Conservation (phyloP, 2,113 vertebrate genomes). For the Pyxicephalus adspersus region DNA sequence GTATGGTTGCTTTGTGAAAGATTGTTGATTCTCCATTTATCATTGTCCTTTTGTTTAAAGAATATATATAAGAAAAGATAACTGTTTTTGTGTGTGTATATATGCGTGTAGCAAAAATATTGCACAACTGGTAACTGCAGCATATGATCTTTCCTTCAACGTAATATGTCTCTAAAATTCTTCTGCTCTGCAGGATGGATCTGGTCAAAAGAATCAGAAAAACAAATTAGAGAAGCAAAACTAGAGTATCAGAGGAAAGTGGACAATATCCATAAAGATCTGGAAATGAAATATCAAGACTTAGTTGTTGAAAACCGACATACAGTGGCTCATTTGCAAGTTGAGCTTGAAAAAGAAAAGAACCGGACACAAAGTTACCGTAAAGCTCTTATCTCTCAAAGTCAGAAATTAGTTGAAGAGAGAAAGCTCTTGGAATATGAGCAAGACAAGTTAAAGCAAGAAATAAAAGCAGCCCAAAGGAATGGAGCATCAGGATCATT, state of each 20-base stretch:
- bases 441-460: slow-evolving; percentile 74
- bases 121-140: too few species aligned
- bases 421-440: slow-evolving; percentile 82
- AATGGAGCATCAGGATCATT: slow-evolving; percentile 72
- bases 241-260: slow-evolving; percentile 74
- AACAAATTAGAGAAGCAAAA: slow-evolving; percentile 83
- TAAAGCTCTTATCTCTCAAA: slow-evolving; percentile 85
- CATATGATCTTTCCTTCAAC: too few species aligned
- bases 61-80: too few species aligned
- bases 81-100: too few species aligned
- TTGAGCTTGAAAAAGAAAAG: slow-evolving; percentile 91
- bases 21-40: too few species aligned
- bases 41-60: too few species aligned
- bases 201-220: slow-evolving; percentile 91
- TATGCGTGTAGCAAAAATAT: too few species aligned
- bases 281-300: slow-evolving; percentile 85
- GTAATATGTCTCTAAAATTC: background rate
- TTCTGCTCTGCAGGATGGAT: slow-evolving; percentile 83
- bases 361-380: slow-evolving; percentile 86
- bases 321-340: slow-evolving; percentile 79
- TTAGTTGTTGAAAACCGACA: slow-evolving; percentile 81
- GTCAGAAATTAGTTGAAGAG: slow-evolving; percentile 84
- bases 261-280: slow-evolving; percentile 72
- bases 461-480: slow-evolving; percentile 73
- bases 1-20: too few species aligned